These are phyloP conservation scores for Epizoanthus illoricatus DNA, from an alignment of 92 coral and sea anemone species.

Conservation along the genomic window DNA sequence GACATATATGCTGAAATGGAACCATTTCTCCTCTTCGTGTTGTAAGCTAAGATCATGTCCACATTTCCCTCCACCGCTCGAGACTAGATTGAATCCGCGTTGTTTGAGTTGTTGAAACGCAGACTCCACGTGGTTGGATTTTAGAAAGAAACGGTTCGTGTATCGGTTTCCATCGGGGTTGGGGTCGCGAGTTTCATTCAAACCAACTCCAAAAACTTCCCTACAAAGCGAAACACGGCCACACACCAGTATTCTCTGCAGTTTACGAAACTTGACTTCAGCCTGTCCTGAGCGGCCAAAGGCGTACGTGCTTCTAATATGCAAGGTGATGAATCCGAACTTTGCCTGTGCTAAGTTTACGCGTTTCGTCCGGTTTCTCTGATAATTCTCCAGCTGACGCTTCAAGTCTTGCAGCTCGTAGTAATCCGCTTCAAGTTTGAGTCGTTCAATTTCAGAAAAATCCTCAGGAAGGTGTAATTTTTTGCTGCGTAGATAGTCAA, in stretches of 20 bases:
- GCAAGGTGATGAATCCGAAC: constrained; percentile 82
- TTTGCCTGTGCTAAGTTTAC: constrained; percentile 54
- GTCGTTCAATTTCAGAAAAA: constrained; percentile 74
- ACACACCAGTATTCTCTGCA: constrained; percentile 80
- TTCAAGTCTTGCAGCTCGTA: constrained; percentile 72
- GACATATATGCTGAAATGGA: constrained; percentile 73
- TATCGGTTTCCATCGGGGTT: constrained; percentile 75
- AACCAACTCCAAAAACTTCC: constrained; percentile 81
- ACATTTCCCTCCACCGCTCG: constrained; percentile 80
- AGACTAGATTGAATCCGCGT: constrained; percentile 67
- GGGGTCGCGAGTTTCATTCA: constrained; percentile 88
- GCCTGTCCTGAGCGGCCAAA: constrained; percentile 86
- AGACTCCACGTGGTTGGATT: constrained; percentile 79
- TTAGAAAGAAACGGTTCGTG: constrained; percentile 90
- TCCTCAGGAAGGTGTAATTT: constrained; percentile 74
- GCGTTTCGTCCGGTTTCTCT: constrained; percentile 44
- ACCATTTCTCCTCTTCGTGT: constrained; percentile 88
- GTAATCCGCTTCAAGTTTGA: constrained; percentile 83
- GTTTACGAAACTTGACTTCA: constrained; percentile 87
- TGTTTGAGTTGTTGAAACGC: constrained; percentile 79
- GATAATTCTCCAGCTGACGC: constrained; percentile 64
- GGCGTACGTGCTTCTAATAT: constrained; percentile 81
- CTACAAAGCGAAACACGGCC: constrained; percentile 84
- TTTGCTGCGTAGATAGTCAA: constrained; percentile 79
- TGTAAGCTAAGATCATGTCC: constrained; percentile 52